These are phyloP conservation scores for Dicrurus megarhynchus DNA, from an alignment of 2,113 vertebrate species.

Conservation along the genomic window DNA sequence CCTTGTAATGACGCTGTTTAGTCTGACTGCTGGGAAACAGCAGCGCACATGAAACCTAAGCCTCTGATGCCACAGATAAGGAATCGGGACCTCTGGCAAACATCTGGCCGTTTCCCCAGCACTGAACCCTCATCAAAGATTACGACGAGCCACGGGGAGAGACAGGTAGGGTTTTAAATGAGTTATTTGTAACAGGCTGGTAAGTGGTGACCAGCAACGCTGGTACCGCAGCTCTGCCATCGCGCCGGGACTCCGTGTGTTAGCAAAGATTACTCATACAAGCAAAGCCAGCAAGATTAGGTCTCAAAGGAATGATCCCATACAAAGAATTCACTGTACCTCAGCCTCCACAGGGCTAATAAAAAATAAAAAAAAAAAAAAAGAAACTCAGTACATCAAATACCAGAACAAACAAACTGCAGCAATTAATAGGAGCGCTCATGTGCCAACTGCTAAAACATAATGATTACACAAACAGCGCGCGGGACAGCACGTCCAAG, in stretches of 20 bases:
- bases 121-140: background rate
- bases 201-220: background rate
- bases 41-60: slow-evolving; percentile 36
- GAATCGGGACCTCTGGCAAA: slow-evolving; percentile 9
- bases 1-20: slow-evolving; percentile 55
- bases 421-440: slow-evolving; percentile 47
- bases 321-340: slow-evolving; percentile 61
- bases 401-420: slow-evolving; percentile 47
- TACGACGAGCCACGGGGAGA: background rate
- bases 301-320: slow-evolving; percentile 46
- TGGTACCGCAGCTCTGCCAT: background rate
- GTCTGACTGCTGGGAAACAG: slow-evolving; percentile 53
- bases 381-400: slow-evolving; percentile 41
- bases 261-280: slow-evolving; percentile 31
- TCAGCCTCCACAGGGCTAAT: slow-evolving; percentile 39
- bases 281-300: slow-evolving; percentile 22
- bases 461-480: background rate
- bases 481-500: background rate
- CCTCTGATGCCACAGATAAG: slow-evolving; percentile 41
- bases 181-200: background rate
- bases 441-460: slow-evolving; percentile 29
- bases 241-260: background rate
- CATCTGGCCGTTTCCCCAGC: background rate
- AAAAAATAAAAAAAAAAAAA: background rate
- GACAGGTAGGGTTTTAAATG: background rate